Evolutionary conservation across 2,888 invertebrate species (phyloP).

Genomic region (Acleris emargana): DNA sequence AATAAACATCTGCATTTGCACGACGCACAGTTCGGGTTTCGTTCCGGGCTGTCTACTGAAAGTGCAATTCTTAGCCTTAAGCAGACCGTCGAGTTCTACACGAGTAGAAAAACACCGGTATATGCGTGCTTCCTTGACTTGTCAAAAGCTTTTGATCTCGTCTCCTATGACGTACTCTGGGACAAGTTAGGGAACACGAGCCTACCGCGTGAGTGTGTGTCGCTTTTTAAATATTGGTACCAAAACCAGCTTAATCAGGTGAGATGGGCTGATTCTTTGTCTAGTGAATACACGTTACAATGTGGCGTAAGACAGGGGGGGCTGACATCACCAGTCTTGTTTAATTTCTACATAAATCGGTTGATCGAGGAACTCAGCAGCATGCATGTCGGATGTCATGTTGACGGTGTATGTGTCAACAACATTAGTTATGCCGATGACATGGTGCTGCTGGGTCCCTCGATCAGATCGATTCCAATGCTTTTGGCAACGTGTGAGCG

Average conservation of each 20-base stretch:
- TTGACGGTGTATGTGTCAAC: constrained; percentile 20
- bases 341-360: not conserved
- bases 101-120: not conserved
- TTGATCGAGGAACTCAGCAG: constrained; percentile 36
- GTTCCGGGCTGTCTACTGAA: not conserved
- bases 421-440: constrained; percentile 39
- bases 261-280: not conserved
- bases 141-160: constrained; percentile 10
- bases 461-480: constrained; percentile 33
- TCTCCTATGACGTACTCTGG: constrained; percentile 11
- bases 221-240: constrained; percentile 3
- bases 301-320: constrained; percentile 20
- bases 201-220: not conserved
- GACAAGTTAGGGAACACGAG: constrained; percentile 2
- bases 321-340: not conserved
- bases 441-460: constrained; percentile 29
- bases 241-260: constrained; percentile 6
- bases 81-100: not conserved
- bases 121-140: constrained; percentile 9
- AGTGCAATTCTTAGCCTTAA: not conserved
- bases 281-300: not conserved
- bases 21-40: not conserved
- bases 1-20: not conserved
- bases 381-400: constrained; percentile 14
- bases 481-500: constrained; percentile 35